phyloP scores from a whole-genome alignment of 2,888 invertebrate genomes.

The Hoplodrina blanda region DNA sequence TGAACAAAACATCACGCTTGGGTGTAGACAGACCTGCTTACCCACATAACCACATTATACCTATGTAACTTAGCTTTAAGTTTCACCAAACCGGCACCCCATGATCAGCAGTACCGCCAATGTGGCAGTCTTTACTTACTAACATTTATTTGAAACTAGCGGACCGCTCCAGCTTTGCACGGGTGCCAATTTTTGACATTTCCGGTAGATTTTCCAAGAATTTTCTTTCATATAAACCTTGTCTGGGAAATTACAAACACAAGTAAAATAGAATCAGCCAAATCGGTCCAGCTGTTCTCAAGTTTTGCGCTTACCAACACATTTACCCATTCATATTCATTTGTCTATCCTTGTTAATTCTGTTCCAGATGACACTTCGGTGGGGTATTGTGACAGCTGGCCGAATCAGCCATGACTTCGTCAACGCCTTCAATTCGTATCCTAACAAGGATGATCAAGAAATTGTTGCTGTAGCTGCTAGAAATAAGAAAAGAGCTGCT shows the following conservation, averaged over 20 bases:
- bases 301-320: too few species aligned
- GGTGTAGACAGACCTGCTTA: neutral
- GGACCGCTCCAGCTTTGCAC: too few species aligned
- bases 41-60: neutral
- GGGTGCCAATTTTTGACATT: too few species aligned
- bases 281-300: too few species aligned
- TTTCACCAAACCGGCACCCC: too few species aligned
- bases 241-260: too few species aligned
- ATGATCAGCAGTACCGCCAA: neutral
- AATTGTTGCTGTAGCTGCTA: conserved; percentile 94
- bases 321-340: too few species aligned
- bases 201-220: too few species aligned
- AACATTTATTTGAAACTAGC: neutral
- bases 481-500: conserved; percentile 92
- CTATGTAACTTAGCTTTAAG: too few species aligned
- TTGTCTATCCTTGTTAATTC: neutral
- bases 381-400: conserved; percentile 97
- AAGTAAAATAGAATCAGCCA: too few species aligned
- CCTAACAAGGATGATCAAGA: conserved; percentile 92
- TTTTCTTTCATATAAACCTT: too few species aligned
- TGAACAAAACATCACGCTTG: neutral
- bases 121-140: neutral
- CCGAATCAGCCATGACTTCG: conserved; percentile 96
- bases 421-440: conserved; percentile 92
- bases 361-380: conserved; percentile 87